Evolutionary conservation across 2,113 vertebrate genomes (phyloP).

Genomic region (Gracilinanus agilis): DNA sequence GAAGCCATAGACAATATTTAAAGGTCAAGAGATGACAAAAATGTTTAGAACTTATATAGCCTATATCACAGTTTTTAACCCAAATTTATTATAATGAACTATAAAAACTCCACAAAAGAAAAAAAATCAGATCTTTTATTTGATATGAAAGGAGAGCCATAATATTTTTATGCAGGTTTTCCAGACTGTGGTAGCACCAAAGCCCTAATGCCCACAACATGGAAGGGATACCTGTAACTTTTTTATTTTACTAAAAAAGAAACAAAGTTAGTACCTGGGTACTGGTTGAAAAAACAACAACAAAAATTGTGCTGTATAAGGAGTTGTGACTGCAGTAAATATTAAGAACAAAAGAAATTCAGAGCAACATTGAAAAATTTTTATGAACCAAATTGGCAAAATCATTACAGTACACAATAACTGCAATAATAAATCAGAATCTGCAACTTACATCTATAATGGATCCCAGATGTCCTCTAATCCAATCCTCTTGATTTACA

Average conservation of each 20-base stretch:
- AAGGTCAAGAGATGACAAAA: no score
- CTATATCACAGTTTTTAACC: no score
- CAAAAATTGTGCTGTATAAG: background rate
- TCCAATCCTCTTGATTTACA: background rate
- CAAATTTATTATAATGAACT: no score
- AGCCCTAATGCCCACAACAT: no score
- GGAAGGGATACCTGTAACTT: no score
- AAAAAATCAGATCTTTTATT: no score
- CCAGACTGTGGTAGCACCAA: no score
- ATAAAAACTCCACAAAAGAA: no score
- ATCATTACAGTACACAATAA: background rate
- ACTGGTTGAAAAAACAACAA: background rate
- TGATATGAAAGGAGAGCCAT: no score
- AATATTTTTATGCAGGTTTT: no score
- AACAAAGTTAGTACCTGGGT: background rate
- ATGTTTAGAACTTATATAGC: no score
- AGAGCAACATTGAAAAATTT: background rate
- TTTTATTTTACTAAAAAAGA: background rate
- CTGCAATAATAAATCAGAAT: background rate
- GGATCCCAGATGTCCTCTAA: background rate
- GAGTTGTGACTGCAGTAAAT: background rate
- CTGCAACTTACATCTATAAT: background rate
- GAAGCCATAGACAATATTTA: no score
- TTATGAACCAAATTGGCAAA: background rate
- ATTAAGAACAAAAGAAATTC: background rate